Evolutionary conservation across 2,797 vertebrate species (phyloP), one percentile per base, ranked within the genome.

Genomic region (Linurgus olivaceus): DNA sequence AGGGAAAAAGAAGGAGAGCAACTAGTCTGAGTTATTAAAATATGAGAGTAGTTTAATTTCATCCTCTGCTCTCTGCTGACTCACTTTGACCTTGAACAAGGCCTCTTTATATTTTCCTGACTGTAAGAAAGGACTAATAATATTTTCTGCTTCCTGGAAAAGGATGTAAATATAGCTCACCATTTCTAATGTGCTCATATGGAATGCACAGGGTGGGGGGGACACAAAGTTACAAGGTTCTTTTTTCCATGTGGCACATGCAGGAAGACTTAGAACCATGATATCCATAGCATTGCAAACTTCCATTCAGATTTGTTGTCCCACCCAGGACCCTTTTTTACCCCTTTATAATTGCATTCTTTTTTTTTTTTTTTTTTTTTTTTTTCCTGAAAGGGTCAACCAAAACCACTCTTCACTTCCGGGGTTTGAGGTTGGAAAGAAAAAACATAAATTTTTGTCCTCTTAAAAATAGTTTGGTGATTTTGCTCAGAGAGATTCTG

Each of bases 31-130:
- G 72, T 88, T 89, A 93, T 66, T 73, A 91, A 70, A 91, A 70
- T 18, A 51, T 55, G n/a, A 82, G 31, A 73, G 25, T 31, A 76
- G 26, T 37, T 88, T 82, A 6, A 23, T 88, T 87, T 82, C 29
- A 85, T 66, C 35, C 33, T 37, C 55, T 84, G 38, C 71, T 91
- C 38, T 95, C 91, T 82, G 47, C 33, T 93, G 92, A 66, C 61
- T 90, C 81, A 58, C 23, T 79, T 24, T 65, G 77, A 84, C 74
- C 87, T 89, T 91, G 71, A 70, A 44, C 58, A 70, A 91, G 51
- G 37, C 35, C 47, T 57, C 50, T 94, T 78, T 47, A 82, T 85
- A 78, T 79, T 78, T 79, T 82, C 25, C 48, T 76, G 59, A 35
- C 44, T 4, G 12, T 40, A 44, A 82, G 54, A 73, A 79, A 44